These are phyloP conservation scores for Molanna angustata DNA, from an alignment of 2,888 invertebrate genomes.

Conservation along the genomic window DNA sequence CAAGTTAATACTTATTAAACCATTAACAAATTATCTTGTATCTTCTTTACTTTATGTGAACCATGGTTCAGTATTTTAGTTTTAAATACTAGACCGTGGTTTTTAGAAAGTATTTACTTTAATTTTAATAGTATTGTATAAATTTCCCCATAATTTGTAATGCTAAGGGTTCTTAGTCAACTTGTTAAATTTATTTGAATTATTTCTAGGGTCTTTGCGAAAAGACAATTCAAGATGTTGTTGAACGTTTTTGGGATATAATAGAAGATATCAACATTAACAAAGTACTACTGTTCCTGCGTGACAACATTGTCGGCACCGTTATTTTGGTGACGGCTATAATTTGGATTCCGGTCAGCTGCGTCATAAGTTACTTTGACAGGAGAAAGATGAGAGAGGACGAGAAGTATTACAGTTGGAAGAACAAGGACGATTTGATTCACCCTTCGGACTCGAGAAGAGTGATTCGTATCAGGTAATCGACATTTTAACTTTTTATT, in stretches of 20 bases:
- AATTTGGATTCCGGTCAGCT: conserved; percentile 93
- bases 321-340: conserved; percentile 88
- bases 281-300: conserved; percentile 82
- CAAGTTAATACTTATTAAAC: too few species aligned
- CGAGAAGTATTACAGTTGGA: conserved; percentile 71
- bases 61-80: too few species aligned
- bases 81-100: too few species aligned
- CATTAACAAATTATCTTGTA: too few species aligned
- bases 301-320: conserved; percentile 92
- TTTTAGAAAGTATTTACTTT: too few species aligned
- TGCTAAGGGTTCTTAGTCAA: too few species aligned
- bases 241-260: conserved; percentile 95
- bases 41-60: too few species aligned
- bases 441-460: conserved; percentile 72
- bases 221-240: conserved; percentile 92
- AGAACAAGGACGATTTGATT: conserved; percentile 61
- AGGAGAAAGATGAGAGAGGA: conserved; percentile 69
- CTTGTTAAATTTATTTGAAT: too few species aligned
- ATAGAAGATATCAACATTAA: conserved; percentile 96
- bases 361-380: conserved; percentile 82
- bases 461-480: conserved; percentile 64
- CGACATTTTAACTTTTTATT: too few species aligned
- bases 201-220: conserved; percentile 87
- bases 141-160: too few species aligned
- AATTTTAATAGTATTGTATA: too few species aligned